Conservation (phyloP, 2,888 invertebrate species). For the Monochamus alternatus region DNA sequence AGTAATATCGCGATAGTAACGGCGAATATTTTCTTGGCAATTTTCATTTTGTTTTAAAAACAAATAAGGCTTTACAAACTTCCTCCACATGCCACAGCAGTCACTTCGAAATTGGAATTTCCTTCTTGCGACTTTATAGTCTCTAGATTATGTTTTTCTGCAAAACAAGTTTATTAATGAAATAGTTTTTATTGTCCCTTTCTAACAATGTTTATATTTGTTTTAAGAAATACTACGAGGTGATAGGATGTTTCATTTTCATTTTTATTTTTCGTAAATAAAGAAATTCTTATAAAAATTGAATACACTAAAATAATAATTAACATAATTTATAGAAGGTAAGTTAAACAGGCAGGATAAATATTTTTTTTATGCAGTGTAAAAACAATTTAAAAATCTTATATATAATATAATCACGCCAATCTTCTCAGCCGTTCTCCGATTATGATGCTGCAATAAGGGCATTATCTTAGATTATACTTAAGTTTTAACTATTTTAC, state of each 20-base stretch:
- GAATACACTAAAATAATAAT: too few species aligned
- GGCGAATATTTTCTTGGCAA: slow-evolving; percentile 43
- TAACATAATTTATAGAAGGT: too few species aligned
- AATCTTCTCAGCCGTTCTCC: neutral
- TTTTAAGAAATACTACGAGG: too few species aligned
- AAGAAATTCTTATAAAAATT: too few species aligned
- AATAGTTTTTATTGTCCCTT: slow-evolving; percentile 1
- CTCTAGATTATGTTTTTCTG: slow-evolving; percentile 39
- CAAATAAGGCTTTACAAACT: slow-evolving; percentile 42
- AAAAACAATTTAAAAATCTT: neutral
- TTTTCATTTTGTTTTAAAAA: slow-evolving; percentile 42
- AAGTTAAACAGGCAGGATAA: too few species aligned
- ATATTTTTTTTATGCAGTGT: neutral
- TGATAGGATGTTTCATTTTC: too few species aligned
- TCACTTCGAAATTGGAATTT: slow-evolving; percentile 52
- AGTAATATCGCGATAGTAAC: slow-evolving; percentile 45
- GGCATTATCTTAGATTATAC: neutral
- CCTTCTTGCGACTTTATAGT: slow-evolving; percentile 40
- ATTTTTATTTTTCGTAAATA: too few species aligned
- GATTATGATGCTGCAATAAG: neutral
- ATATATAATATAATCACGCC: neutral
- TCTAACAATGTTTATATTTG: too few species aligned
- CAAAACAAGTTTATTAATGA: slow-evolving; percentile 37
- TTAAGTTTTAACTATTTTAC: slow-evolving; percentile 9
- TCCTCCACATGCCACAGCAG: slow-evolving; percentile 47